Conservation (phyloP, 2,888 invertebrate genomes). For the Orthosia gothica region DNA sequence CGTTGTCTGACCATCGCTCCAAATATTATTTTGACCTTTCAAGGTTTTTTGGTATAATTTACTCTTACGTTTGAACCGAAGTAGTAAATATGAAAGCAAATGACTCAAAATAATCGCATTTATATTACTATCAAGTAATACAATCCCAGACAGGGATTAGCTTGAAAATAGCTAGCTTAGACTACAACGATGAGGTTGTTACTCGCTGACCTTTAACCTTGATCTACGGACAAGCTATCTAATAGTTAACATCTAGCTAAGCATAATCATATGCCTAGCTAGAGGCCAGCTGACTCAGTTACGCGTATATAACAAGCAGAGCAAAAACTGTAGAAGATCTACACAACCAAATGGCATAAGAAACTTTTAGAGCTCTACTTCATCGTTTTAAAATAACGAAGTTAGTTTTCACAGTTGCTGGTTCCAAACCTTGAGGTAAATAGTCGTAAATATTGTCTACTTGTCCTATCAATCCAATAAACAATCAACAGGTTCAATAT, state of each 20-base stretch:
- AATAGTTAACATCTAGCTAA: not conserved
- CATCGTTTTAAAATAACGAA: not conserved
- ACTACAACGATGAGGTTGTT: not conserved
- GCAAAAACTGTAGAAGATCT: not conserved
- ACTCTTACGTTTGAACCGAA: not conserved
- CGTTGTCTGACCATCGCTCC: not conserved
- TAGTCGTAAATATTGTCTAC: too few relatives aligned
- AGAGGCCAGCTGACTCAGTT: too few relatives aligned
- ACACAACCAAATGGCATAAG: not conserved
- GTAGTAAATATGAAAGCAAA: not conserved
- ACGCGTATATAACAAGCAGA: not conserved
- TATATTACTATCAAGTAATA: not conserved
- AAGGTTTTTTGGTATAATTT: not conserved
- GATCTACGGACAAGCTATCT: not conserved
- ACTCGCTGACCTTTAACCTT: not conserved
- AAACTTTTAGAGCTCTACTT: not conserved
- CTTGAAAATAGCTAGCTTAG: too few relatives aligned
- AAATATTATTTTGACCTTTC: not conserved
- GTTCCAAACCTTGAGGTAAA: not conserved
- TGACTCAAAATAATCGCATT: conserved; percentile 7
- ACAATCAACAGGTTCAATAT: not conserved
- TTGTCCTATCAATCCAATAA: rapidly evolving
- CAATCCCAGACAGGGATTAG: not conserved
- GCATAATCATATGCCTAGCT: not conserved
- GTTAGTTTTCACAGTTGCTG: not conserved